Percentiles rank a stretch among this genome's conserved stretches.
Conservation (phyloP, 2,113 vertebrate genomes). For the Grallaria varia region DNA sequence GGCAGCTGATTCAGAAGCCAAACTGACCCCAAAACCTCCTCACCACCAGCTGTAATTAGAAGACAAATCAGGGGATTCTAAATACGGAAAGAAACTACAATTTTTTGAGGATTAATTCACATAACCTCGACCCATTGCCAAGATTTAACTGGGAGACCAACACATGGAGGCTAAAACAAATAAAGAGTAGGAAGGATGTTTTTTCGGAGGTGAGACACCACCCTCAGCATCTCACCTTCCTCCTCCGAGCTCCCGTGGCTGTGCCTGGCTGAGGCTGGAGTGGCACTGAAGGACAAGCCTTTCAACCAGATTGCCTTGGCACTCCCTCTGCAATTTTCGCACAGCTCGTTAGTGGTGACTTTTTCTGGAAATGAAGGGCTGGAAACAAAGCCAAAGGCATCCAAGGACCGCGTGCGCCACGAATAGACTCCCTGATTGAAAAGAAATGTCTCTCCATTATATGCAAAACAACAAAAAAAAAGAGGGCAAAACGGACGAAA, state of each 20-base stretch:
- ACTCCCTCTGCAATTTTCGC: background rate
- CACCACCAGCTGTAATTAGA: background rate
- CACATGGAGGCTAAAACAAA: background rate
- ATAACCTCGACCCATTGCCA: background rate
- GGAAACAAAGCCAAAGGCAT: slow-evolving; percentile 39
- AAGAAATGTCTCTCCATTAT: background rate
- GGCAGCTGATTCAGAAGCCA: background rate
- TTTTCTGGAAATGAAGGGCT: slow-evolving; percentile 24
- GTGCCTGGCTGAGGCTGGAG: background rate
- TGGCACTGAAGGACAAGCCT: background rate
- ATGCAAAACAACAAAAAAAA: background rate
- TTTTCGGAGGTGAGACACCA: background rate
- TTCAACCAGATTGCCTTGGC: slow-evolving; percentile 57
- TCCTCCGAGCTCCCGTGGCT: background rate
- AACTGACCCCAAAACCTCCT: background rate
- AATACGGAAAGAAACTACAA: background rate
- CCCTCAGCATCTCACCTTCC: background rate
- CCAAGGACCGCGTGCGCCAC: background rate
- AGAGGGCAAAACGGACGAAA: background rate
- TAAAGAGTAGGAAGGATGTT: background rate
- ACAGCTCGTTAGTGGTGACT: slow-evolving; percentile 50
- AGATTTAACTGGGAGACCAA: background rate
- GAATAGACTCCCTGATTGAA: slow-evolving; percentile 36
- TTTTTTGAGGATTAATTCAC: background rate
- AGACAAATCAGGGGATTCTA: background rate